These are phyloP conservation scores for Allacma fusca DNA, from an alignment of 2,888 invertebrate genomes.

Conservation along the genomic window DNA sequence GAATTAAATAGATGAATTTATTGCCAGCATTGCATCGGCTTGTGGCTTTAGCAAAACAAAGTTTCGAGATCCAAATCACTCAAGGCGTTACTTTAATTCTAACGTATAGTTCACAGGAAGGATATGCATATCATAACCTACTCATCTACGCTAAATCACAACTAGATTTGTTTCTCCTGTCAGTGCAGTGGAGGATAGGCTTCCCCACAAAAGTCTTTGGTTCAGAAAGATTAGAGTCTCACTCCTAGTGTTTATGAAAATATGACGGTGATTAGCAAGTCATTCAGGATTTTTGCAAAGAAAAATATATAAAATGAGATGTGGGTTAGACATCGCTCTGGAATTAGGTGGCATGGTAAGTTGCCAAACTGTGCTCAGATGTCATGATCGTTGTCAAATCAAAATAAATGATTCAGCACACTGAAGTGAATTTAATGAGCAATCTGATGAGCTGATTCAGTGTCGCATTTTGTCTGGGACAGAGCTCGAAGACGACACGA, in stretches of 20 bases:
- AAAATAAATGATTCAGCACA: conserved; percentile 35
- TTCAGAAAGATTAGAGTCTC: not conserved
- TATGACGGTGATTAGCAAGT: conserved; percentile 1
- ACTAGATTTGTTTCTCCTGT: no score
- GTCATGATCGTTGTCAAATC: conserved; percentile 17
- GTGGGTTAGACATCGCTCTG: not conserved
- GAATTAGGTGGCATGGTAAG: not conserved
- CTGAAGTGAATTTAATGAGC: conserved; percentile 22
- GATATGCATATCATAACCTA: no score
- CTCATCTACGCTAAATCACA: no score
- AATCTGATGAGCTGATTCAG: not conserved
- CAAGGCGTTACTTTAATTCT: no score
- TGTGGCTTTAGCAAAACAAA: no score
- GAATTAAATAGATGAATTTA: not conserved
- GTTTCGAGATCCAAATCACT: no score
- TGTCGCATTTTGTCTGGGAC: not conserved
- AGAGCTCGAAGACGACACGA: conserved; percentile 19
- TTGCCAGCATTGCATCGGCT: not conserved
- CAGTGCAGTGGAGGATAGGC: no score
- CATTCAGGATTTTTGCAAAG: not conserved
- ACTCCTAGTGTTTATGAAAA: not conserved
- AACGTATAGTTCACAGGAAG: no score
- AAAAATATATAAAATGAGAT: not conserved
- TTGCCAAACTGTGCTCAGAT: not conserved
- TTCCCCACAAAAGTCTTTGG: not conserved